These are phyloP conservation scores for Hirtodrosophila confusa DNA, from an alignment of 2,888 invertebrate genomes.

Conservation along the genomic window DNA sequence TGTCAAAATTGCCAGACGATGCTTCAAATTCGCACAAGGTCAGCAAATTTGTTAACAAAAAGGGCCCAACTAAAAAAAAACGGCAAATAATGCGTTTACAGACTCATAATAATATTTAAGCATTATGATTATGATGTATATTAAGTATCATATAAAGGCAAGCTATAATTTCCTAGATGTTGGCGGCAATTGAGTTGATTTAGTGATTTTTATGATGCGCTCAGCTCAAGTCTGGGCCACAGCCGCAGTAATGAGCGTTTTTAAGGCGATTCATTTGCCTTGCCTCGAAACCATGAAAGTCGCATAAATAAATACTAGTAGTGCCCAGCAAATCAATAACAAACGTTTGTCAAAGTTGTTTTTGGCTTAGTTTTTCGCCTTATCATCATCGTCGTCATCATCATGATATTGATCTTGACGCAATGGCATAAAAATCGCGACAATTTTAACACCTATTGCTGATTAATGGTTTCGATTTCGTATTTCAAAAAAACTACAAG, in stretches of 20 bases:
- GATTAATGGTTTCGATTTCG: conserved; percentile 27
- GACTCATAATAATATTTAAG: conserved; percentile 43
- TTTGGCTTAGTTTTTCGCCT: conserved; percentile 11
- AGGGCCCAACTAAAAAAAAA: conserved; percentile 2
- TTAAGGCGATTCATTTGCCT: conserved; percentile 66
- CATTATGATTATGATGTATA: conserved; percentile 44
- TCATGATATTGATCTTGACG: conserved; percentile 57
- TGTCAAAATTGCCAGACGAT: conserved; percentile 17
- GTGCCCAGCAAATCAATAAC: conserved; percentile 13
- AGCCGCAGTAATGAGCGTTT: conserved; percentile 44
- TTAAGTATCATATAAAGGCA: conserved; percentile 11
- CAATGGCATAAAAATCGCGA: conserved; percentile 13
- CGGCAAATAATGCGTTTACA: conserved; percentile 14
- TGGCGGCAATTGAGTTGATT: conserved; percentile 35
- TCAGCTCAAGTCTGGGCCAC: conserved; percentile 8
- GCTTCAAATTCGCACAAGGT: conserved; percentile 59
- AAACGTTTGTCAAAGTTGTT: conserved; percentile 24
- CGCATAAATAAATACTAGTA: conserved; percentile 41
- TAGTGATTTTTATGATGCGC: conserved; percentile 34
- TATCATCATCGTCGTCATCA: conserved; percentile 25
- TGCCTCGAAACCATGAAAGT: conserved; percentile 51
- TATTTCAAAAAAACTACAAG: background rate
- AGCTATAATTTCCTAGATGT: conserved; percentile 20
- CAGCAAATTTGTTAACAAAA: conserved; percentile 39
- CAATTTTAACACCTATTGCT: conserved; percentile 43